Evolutionary conservation across 2,113 vertebrate species (phyloP).

Genomic region (Antechinus flavipes): DNA sequence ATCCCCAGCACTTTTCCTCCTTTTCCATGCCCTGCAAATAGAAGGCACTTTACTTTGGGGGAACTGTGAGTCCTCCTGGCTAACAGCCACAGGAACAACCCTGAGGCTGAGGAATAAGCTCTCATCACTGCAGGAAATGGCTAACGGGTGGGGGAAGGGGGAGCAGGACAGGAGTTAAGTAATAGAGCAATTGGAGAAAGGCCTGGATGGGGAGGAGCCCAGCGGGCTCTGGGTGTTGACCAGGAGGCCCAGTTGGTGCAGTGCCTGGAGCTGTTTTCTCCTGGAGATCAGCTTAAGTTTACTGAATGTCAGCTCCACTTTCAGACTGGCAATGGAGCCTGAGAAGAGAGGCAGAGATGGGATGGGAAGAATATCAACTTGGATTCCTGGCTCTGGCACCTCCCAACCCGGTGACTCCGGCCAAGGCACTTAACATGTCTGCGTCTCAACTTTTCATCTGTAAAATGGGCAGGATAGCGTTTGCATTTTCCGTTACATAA

Average conservation of each 20-base stretch:
- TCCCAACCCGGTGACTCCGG: not conserved
- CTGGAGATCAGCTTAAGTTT: not conserved
- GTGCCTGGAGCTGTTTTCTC: accelerated
- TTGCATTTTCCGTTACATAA: not conserved
- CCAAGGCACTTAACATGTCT: not conserved
- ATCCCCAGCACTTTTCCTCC: too few relatives aligned
- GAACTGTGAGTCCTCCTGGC: not conserved
- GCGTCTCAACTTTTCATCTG: not conserved
- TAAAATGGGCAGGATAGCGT: not conserved
- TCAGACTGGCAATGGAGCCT: accelerated
- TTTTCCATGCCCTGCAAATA: not conserved
- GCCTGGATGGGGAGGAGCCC: not conserved
- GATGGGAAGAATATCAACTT: not conserved
- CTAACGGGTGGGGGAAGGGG: not conserved
- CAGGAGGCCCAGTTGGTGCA: not conserved
- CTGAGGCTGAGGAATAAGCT: too few relatives aligned
- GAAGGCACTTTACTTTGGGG: not conserved
- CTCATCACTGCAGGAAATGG: not conserved
- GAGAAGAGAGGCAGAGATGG: not conserved
- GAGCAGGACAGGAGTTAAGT: not conserved
- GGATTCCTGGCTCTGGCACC: not conserved
- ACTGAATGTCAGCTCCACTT: not conserved
- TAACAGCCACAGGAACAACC: not conserved
- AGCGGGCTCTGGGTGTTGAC: not conserved
- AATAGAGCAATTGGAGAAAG: not conserved